Conservation (phyloP, 2,797 vertebrate species). For the Gambusia yucatana region DNA sequence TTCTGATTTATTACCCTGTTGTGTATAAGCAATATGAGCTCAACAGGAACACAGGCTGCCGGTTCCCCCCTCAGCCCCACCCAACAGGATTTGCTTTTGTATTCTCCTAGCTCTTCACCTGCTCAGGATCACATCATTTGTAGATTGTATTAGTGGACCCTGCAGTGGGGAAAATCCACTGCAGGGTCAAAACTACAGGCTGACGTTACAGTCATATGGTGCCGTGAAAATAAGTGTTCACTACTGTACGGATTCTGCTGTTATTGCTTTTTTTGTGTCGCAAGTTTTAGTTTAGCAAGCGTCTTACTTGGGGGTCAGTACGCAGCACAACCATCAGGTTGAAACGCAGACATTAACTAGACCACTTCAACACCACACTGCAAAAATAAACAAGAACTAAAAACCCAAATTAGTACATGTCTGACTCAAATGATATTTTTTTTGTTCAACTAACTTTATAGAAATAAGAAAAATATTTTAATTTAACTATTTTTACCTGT, state of each 20-base stretch:
- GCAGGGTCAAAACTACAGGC: background rate
- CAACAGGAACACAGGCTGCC: constrained; percentile 30
- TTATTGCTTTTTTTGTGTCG: background rate
- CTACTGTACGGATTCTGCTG: background rate
- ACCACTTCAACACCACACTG: background rate
- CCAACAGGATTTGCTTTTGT: constrained; percentile 24
- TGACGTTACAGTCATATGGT: background rate
- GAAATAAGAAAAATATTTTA: too few relatives aligned
- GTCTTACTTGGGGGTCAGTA: background rate
- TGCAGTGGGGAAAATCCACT: background rate
- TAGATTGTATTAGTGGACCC: background rate
- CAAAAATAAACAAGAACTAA: too few relatives aligned
- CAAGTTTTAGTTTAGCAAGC: background rate
- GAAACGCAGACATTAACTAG: background rate
- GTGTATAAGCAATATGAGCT: constrained; percentile 27
- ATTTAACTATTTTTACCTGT: too few relatives aligned
- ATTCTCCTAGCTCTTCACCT: constrained; percentile 4
- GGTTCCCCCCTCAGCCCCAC: constrained; percentile 34
- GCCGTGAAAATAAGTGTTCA: background rate
- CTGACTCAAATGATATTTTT: too few relatives aligned
- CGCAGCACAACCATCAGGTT: background rate
- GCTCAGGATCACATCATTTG: background rate
- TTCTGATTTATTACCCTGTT: constrained; percentile 66
- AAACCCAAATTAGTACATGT: too few relatives aligned
- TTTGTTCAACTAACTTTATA: too few relatives aligned